phyloP scores from a whole-genome alignment of 2,113 vertebrate genomes.

The Brienomyrus brachyistius region DNA sequence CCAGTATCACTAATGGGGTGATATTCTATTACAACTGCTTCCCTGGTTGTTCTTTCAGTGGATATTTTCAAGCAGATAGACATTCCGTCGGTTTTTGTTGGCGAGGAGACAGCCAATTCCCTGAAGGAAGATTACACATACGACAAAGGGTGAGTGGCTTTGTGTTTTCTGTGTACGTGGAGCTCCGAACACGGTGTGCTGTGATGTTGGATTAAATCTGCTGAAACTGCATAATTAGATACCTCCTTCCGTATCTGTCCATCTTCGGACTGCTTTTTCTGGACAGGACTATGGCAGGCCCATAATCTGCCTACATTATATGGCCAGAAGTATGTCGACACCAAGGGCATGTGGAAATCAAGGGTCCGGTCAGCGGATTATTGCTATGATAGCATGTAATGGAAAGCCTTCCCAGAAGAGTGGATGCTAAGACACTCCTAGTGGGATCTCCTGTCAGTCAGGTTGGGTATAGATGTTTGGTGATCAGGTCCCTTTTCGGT shows the following conservation, averaged over 20 bases:
- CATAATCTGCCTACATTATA: background rate
- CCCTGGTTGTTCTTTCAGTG: background rate
- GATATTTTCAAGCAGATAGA: slow-evolving; percentile 66
- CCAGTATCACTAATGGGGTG: background rate
- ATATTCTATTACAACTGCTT: background rate
- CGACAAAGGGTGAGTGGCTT: slow-evolving; percentile 65
- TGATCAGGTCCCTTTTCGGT: background rate
- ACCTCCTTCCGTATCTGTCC: background rate
- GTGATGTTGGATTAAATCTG: background rate
- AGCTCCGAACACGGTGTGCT: background rate
- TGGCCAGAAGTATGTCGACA: background rate
- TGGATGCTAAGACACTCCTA: background rate
- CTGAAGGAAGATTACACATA: slow-evolving; percentile 72
- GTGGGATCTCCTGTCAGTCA: background rate
- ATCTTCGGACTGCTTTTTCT: background rate
- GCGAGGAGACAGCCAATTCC: slow-evolving; percentile 66
- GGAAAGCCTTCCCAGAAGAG: background rate
- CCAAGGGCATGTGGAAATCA: background rate
- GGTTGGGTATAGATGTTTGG: background rate
- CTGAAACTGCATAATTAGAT: background rate
- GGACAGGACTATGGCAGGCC: background rate
- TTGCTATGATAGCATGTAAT: background rate
- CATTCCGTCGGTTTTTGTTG: slow-evolving; percentile 78
- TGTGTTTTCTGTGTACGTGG: background rate
- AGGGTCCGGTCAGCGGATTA: background rate